Evolutionary conservation across 2,888 invertebrate species (phyloP), one percentile per base, ranked within the genome.

Genomic region (Rhamnusium bicolor): DNA sequence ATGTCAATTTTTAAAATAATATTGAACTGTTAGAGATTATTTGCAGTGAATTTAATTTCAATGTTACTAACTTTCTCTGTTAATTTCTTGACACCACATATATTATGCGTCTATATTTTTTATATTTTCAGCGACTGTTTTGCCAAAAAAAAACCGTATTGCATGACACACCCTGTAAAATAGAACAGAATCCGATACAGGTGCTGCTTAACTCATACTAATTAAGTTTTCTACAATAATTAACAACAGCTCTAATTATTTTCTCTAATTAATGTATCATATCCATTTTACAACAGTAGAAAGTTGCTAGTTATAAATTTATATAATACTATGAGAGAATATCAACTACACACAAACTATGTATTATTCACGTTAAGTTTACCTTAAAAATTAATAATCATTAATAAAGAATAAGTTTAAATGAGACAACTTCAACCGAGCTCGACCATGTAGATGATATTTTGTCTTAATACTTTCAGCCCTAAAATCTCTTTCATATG

Each of bases 161-260:
- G 6, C 16, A n/a, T 4, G 18, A 29, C n/a, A 24, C 51, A 56
- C 46, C 56, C 16, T 53, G 53, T 67, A 56, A 24, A 56, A 24
- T 21, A 40, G 12, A 54, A 19, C 8, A 16, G 24, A 46, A 67
- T 56, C 46, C 46, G 56, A 67, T 56, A 54, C 67, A 67, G 67
- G 67, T 56, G 67, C 10, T 24, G 67, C 40, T 61, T 71, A 49
- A 56, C 71, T 71, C 65, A 63, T 65, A 40, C 71, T 71, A 71
- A 71, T 71, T 71, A 71, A 71, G 58, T 71, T 71, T 65, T 54
- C 47, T 71, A 53, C 49, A 56, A 65, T 53, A 71, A 63, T 71
- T 71, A 71, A 71, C 71, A 70, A 70, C 70, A 58, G 53, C 56
- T 58, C 49, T 65, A 63, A 71, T 71, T 71, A 71, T 47, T 63